phyloP scores from a whole-genome alignment of 1,140 invertebrate genomes.

The Venustaconcha ellipsiformis region DNA sequence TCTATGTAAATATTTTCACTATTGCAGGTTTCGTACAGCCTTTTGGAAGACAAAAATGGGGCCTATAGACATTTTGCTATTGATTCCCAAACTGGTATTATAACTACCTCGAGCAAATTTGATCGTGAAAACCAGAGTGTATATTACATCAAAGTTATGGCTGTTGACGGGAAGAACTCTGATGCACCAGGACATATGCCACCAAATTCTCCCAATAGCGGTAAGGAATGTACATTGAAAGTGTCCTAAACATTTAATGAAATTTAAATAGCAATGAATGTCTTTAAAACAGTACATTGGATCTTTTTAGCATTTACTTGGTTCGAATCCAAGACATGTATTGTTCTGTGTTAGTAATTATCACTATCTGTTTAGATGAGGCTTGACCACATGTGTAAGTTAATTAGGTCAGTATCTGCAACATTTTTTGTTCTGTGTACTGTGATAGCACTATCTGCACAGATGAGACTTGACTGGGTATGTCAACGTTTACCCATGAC shows the following conservation, averaged over 20 bases:
- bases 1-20: not conserved
- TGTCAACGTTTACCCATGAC: too few relatives aligned
- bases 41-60: constrained; percentile 40
- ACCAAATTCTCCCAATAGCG: constrained; percentile 50
- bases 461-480: too few relatives aligned
- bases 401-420: too few relatives aligned
- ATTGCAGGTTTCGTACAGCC: constrained; percentile 37
- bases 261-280: too few relatives aligned
- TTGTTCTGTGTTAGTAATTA: too few relatives aligned
- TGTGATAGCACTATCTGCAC: too few relatives aligned
- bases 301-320: too few relatives aligned
- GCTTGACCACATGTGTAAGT: too few relatives aligned
- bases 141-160: constrained; percentile 50
- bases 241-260: not conserved
- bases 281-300: too few relatives aligned
- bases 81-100: constrained; percentile 43
- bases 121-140: constrained; percentile 49
- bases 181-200: constrained; percentile 45
- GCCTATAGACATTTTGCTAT: constrained; percentile 42
- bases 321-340: too few relatives aligned
- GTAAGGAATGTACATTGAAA: constrained; percentile 25
- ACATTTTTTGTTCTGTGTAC: too few relatives aligned
- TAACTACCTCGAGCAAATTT: constrained; percentile 50
- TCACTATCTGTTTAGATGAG: too few relatives aligned
- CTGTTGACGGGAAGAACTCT: constrained; percentile 45